Evolutionary conservation across 2,797 vertebrate species (phyloP).

Genomic region (Sarcoramphus papa): DNA sequence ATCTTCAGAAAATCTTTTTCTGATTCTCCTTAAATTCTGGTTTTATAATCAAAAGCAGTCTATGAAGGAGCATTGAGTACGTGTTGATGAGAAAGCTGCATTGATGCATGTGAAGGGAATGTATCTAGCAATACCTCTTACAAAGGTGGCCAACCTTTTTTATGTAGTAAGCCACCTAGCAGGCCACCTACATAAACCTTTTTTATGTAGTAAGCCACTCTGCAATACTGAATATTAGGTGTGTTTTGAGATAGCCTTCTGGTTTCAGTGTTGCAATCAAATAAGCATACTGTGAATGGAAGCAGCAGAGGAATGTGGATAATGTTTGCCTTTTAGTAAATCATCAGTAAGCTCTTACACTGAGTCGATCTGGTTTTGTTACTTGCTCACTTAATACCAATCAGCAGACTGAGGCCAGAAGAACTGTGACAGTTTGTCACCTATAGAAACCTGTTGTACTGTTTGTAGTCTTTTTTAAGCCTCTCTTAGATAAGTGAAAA

Average conservation of each 20-base stretch:
- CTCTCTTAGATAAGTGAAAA: neutral
- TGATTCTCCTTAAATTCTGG: neutral
- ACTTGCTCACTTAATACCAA: neutral
- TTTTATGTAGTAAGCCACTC: neutral
- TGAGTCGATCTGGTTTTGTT: neutral
- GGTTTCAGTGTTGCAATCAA: neutral
- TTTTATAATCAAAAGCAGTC: neutral
- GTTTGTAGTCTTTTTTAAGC: neutral
- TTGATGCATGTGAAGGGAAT: neutral
- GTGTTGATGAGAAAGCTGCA: neutral
- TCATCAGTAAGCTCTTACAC: neutral
- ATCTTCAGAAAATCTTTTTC: neutral
- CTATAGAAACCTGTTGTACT: neutral
- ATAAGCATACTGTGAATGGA: neutral
- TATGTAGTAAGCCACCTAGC: neutral
- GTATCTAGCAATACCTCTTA: neutral
- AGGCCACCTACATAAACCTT: neutral
- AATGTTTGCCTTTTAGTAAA: conserved; percentile 37
- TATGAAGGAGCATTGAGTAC: neutral
- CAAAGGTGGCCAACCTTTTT: neutral
- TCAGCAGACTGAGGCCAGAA: neutral
- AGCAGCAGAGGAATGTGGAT: conserved; percentile 4
- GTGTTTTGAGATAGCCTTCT: neutral
- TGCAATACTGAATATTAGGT: neutral
- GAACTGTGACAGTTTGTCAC: neutral